A percentile compares a stretch with the other conserved stretches of the same genome.
phyloP scores from a whole-genome alignment of 2,888 invertebrate genomes.

The Pelosia muscerda region DNA sequence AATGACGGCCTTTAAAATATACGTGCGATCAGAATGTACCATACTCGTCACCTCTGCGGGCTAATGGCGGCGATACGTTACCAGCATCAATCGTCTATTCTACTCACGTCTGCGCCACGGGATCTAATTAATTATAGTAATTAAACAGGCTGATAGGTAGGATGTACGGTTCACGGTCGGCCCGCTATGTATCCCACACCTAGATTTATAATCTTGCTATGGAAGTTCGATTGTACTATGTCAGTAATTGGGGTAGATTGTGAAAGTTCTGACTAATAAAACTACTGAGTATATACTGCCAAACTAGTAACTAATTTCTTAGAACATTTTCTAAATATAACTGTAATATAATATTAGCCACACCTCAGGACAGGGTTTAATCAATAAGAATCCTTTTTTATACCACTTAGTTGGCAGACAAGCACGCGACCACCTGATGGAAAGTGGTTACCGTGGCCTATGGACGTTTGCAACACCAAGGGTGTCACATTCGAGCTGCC shows the following conservation, averaged over 20 bases:
- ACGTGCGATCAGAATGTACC: constrained; percentile 59
- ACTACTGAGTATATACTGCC: neutral
- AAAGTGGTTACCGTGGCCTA: too few relatives aligned
- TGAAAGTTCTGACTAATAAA: neutral
- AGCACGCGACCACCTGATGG: too few relatives aligned
- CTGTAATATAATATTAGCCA: neutral
- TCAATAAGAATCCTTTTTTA: too few relatives aligned
- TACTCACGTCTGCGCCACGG: constrained; percentile 78
- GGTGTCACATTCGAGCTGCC: too few relatives aligned
- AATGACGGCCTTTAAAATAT: constrained; percentile 79
- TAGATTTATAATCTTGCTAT: constrained; percentile 52
- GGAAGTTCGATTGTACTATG: constrained; percentile 16
- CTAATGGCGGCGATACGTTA: constrained; percentile 82
- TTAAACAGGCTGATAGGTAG: constrained; percentile 77
- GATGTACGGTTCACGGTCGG: constrained; percentile 50
- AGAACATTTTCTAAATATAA: neutral
- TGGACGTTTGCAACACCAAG: too few relatives aligned
- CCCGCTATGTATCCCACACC: constrained; percentile 57
- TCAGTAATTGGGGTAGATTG: neutral
- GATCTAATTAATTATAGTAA: constrained; percentile 86
- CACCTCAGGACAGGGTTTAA: too few relatives aligned
- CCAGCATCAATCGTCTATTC: constrained; percentile 83
- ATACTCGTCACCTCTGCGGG: constrained; percentile 73
- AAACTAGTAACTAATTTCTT: neutral
- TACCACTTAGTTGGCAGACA: too few relatives aligned